Base-by-base conservation (phyloP, 2,797 vertebrate species). In the Muscicapa comitata region DNA sequence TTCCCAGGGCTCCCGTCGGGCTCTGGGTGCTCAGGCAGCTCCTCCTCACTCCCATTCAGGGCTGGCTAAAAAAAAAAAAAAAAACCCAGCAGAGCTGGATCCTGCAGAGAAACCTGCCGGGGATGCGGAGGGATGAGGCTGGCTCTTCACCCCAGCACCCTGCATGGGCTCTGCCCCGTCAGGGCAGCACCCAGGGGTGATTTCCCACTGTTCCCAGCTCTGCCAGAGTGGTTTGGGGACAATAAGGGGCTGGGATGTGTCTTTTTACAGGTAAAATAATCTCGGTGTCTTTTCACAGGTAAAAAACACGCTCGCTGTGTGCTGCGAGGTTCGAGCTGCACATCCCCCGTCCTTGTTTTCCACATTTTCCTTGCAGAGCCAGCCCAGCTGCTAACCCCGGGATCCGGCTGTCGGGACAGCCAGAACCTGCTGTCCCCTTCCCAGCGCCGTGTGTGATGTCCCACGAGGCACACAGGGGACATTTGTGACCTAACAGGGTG, bases 351-450 rank as follows among this genome's bases (percentile, higher is more conserved):
- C 38, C 35, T 70, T 12, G 35, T 17, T 77, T 37, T 11, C 48
- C 5, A 1, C 13, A 2, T 86, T 71, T 87, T 26, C 31, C 66
- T 26, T 19, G 53, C 11, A 10, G 65, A 42, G 37, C 50, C 76
- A 65, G 48, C 37, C 54, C 62, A 51, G 82, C 82, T 90, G 83
- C 76, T 62, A 65, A 24, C 1, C 4, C 4, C 19, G n/a, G 9
- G 54, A 76, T 31, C 3, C 0, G 1, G 17, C 63, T 72, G 54
- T 10, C 8, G 31, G 0, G 0, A 15, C 0, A 3, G 78, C 8
- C 88, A 51, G 53, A 11, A 12, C 33, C 21, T 48, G 40, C 66
- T 63, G 37, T 51, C 40, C 37, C 40, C 59, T 38, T 9, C 21
- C 54, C 81, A 10, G 40, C 17, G 3, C 43, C 5, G 20, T 0